A percentile compares a stretch with the other conserved stretches of the same genome.
phyloP scores from a whole-genome alignment of 2,888 invertebrate genomes.

The Octonoba sinensis region DNA sequence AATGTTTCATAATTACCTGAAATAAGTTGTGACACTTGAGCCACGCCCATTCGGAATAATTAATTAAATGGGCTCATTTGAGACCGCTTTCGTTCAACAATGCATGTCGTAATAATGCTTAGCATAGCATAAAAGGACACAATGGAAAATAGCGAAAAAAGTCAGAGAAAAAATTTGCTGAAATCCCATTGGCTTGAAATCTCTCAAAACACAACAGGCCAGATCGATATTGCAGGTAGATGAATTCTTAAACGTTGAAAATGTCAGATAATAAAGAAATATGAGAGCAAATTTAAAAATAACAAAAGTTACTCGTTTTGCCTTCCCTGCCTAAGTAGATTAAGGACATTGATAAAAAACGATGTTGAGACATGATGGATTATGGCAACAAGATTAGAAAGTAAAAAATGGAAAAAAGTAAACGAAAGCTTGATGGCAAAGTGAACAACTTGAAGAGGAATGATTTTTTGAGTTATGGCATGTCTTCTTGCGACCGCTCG shows the following conservation, averaged over 20 bases:
- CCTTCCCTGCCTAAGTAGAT: slow-evolving; percentile 51
- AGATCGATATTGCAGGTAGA: slow-evolving; percentile 61
- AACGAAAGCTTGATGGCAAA: slow-evolving; percentile 51
- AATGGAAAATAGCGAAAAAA: background rate
- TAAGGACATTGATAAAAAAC: slow-evolving; percentile 61
- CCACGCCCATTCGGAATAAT: slow-evolving; percentile 42
- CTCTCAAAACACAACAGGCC: slow-evolving; percentile 30
- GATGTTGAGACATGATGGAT: slow-evolving; percentile 42
- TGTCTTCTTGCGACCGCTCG: slow-evolving; percentile 29
- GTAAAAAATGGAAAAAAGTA: slow-evolving; percentile 17
- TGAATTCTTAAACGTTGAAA: slow-evolving; percentile 61
- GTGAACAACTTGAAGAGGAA: slow-evolving; percentile 59
- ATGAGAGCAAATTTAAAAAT: slow-evolving; percentile 40
- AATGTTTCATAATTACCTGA: slow-evolving; percentile 31
- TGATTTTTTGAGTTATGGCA: slow-evolving; percentile 57
- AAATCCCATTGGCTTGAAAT: slow-evolving; percentile 59
- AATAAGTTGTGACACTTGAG: slow-evolving; percentile 1
- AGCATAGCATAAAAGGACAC: slow-evolving; percentile 2
- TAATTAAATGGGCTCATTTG: slow-evolving; percentile 25
- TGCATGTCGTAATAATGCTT: slow-evolving; percentile 4
- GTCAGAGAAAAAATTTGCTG: slow-evolving; percentile 24
- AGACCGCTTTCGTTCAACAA: slow-evolving; percentile 15
- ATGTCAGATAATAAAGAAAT: slow-evolving; percentile 63
- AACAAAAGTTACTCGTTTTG: slow-evolving; percentile 11
- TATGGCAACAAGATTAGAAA: slow-evolving; percentile 28